phyloP scores from a whole-genome alignment of 2,888 invertebrate species.

The Acleris cristana region DNA sequence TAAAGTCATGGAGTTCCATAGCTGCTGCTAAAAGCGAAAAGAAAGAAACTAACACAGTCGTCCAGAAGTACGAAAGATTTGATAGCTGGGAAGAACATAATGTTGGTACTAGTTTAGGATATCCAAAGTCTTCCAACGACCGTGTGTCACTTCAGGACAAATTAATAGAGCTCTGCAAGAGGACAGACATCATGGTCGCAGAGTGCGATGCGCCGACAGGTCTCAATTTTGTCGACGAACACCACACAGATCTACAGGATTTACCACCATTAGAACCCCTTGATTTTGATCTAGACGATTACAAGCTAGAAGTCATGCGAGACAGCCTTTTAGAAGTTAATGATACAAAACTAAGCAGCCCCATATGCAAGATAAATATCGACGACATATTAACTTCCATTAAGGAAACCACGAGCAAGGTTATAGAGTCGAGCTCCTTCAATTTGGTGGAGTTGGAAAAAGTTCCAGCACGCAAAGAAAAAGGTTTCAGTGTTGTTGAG shows the following conservation, averaged over 20 bases:
- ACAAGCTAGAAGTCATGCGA: conserved; percentile 75
- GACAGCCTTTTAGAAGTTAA: conserved; percentile 71
- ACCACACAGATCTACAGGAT: conserved; percentile 67
- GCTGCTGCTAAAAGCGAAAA: conserved; percentile 67
- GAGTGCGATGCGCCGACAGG: conserved; percentile 75
- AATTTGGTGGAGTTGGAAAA: conserved; percentile 76
- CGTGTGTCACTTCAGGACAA: conserved; percentile 69
- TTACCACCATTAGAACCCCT: conserved; percentile 70
- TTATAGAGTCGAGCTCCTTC: conserved; percentile 68
- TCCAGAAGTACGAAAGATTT: conserved; percentile 21
- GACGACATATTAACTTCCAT: conserved; percentile 75
- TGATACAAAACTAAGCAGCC: conserved; percentile 66
- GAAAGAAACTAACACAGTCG: conserved; percentile 43
- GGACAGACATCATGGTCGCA: conserved; percentile 78
- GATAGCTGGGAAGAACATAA: conserved; percentile 33
- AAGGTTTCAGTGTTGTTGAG: conserved; percentile 72
- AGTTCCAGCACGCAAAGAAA: conserved; percentile 67
- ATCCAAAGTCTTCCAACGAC: conserved; percentile 50
- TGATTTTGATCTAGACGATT: conserved; percentile 74
- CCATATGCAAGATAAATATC: conserved; percentile 77
- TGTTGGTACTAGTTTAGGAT: conserved; percentile 43
- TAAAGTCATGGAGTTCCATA: conserved; percentile 83
- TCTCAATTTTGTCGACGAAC: conserved; percentile 76
- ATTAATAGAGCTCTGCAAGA: conserved; percentile 72
- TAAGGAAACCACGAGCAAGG: conserved; percentile 65